Base-by-base conservation (phyloP, 2,113 vertebrate genomes). In the Chaenocephalus aceratus region DNA sequence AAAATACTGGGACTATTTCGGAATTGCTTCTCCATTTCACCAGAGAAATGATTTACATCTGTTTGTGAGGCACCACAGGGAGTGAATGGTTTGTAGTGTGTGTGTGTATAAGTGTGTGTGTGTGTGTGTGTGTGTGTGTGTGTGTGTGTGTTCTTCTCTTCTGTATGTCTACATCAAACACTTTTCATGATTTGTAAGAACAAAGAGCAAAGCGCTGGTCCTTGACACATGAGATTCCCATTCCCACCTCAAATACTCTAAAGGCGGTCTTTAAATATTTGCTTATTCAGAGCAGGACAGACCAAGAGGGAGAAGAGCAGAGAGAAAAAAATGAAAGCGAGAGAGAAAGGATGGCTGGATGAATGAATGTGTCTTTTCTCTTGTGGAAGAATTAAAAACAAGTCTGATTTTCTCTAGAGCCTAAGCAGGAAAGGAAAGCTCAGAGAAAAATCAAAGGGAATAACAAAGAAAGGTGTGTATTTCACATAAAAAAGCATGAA, bases 241-340 rank as follows among this genome's bases (percentile, higher is more conserved):
- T 85, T 80, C 59, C 52, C 72, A 82, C 79, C 70, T 89, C 81
- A 91, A 90, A 92, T 85, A 92, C 88, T 81, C 86, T 80, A 10
- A 58, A 85, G 75, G 69, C 77, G 61, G 11, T 77, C 66, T 82
- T 89, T 79, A 91, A 91, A 92, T 88, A 92, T 91, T 87, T 91
- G 85, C 75, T 78, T 26, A 72, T 89, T 89, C 64, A 59, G 74
- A 83, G 67, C 66, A 73, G 68, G 73, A 70, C 72, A 72, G 65
- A 12, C 57, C 3, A 10, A 34, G 16, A 61, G 46, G 14, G 46
- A 53, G n/a, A 23, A 10, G 23, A 51, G 0, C 3, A 4, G 10
- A 51, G 18, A 49, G 15, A n/a, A 10, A 34, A 64, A 34, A 53
- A 44, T 36, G 36, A 51, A 36, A 57, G 44, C 6, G n/a, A 74